A percentile compares a stretch with the other conserved stretches of the same genome.
Conservation (phyloP, 1,140 invertebrate genomes). For the Drosophila dunni region DNA sequence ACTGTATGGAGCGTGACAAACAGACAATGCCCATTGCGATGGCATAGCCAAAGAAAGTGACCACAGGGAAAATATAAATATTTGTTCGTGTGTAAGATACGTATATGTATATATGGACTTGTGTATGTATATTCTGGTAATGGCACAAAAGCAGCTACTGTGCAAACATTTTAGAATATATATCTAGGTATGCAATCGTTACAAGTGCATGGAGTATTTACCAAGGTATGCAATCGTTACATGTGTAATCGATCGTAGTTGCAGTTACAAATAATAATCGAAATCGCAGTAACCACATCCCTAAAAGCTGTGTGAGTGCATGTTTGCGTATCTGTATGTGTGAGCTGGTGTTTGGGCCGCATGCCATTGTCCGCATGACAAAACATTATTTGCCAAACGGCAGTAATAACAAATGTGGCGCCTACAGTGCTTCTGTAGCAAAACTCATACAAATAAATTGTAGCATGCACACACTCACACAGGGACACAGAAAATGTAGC, state of each 20-base stretch:
- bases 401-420: slow-evolving; percentile 41
- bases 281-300: slow-evolving; percentile 2
- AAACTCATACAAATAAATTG: slow-evolving; percentile 30
- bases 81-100: neutral
- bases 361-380: slow-evolving; percentile 53
- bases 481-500: slow-evolving; percentile 39
- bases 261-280: slow-evolving; percentile 5
- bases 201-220: neutral
- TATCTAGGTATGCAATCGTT: no score
- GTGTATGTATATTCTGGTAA: slow-evolving; percentile 4
- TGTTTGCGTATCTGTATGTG: no score
- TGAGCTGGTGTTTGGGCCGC: neutral
- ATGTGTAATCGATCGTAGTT: neutral
- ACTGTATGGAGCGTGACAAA: slow-evolving; percentile 62
- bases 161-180: neutral
- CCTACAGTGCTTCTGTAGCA: slow-evolving; percentile 29
- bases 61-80: slow-evolving; percentile 14
- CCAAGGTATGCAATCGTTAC: neutral
- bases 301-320: neutral
- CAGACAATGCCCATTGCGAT: slow-evolving; percentile 60
- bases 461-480: slow-evolving; percentile 34
- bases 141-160: neutral
- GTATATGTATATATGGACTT: neutral
- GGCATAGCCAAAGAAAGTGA: slow-evolving; percentile 30
- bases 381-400: slow-evolving; percentile 51